Conservation (phyloP, 1,140 invertebrate species). For the Neoseiulus cucumeris region DNA sequence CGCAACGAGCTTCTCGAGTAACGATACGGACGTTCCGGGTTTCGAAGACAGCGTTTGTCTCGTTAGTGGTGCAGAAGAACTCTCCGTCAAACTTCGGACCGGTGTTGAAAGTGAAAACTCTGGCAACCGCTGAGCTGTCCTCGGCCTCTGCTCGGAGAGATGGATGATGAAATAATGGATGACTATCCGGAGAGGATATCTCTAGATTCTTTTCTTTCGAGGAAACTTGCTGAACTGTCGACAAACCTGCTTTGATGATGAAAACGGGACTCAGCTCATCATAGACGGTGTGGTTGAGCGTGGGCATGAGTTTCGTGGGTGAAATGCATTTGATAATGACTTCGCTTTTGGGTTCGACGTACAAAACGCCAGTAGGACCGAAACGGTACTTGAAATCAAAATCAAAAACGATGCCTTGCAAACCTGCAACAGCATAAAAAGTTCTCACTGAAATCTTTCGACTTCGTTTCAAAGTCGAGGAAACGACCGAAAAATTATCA, state of each 20-base stretch:
- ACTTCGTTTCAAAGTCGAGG: too few species aligned
- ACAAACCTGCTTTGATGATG: background rate
- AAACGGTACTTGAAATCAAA: conserved; percentile 6
- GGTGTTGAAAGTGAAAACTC: background rate
- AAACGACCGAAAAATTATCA: too few species aligned
- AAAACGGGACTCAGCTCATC: background rate
- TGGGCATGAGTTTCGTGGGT: background rate
- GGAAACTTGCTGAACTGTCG: background rate
- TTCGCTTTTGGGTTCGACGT: background rate
- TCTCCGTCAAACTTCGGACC: background rate
- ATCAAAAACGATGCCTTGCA: background rate
- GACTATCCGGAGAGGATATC: background rate
- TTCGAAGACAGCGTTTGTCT: background rate
- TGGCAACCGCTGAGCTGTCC: background rate
- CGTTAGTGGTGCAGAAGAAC: background rate
- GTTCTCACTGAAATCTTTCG: too few species aligned
- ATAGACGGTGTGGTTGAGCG: background rate
- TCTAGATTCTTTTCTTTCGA: too few species aligned
- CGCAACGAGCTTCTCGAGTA: background rate
- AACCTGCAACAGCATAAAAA: background rate
- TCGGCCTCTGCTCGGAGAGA: background rate
- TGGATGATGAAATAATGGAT: background rate
- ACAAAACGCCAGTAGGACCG: background rate
- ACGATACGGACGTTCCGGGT: background rate
- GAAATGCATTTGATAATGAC: conserved; percentile 5